phyloP scores from a whole-genome alignment of 92 coral and sea anemone genomes.

The Zoanthus solanderi region DNA sequence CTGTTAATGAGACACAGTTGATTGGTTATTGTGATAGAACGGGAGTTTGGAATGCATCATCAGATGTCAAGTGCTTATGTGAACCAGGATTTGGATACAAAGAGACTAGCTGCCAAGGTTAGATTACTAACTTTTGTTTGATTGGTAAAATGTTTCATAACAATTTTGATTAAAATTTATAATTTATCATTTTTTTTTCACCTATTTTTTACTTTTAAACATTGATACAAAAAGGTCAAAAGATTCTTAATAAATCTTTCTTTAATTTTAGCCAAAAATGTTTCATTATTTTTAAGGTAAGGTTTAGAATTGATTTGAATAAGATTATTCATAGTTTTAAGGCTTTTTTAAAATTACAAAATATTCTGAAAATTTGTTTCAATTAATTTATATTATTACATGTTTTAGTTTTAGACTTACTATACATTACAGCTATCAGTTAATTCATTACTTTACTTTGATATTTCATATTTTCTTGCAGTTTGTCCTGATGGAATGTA shows the following conservation, averaged over 20 bases:
- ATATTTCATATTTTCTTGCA: conserved; percentile 4
- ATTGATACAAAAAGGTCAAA: too few relatives aligned
- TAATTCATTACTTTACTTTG: too few relatives aligned
- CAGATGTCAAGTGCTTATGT: conserved; percentile 18
- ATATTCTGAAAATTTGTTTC: too few relatives aligned
- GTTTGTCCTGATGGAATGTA: conserved; percentile 73
- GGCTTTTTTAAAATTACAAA: too few relatives aligned
- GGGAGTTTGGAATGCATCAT: conserved; percentile 17
- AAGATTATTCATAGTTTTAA: too few relatives aligned
- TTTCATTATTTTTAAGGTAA: too few relatives aligned
- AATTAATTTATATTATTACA: too few relatives aligned
- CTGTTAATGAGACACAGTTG: conserved; percentile 11
- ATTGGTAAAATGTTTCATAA: not conserved
- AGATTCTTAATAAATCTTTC: too few relatives aligned
- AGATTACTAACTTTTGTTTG: not conserved
- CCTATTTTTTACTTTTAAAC: too few relatives aligned
- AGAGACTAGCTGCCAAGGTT: conserved; percentile 39
- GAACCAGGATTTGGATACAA: conserved; percentile 45
- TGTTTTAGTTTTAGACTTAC: too few relatives aligned
- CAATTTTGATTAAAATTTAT: not conserved
- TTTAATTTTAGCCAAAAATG: too few relatives aligned
- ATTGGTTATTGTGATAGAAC: conserved; percentile 12
- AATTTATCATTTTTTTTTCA: not conserved
- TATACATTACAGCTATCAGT: not conserved
- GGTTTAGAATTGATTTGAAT: too few relatives aligned